phyloP scores from a whole-genome alignment of 53 echinoderm and acorn worm species.

The Apostichopus leukothele region DNA sequence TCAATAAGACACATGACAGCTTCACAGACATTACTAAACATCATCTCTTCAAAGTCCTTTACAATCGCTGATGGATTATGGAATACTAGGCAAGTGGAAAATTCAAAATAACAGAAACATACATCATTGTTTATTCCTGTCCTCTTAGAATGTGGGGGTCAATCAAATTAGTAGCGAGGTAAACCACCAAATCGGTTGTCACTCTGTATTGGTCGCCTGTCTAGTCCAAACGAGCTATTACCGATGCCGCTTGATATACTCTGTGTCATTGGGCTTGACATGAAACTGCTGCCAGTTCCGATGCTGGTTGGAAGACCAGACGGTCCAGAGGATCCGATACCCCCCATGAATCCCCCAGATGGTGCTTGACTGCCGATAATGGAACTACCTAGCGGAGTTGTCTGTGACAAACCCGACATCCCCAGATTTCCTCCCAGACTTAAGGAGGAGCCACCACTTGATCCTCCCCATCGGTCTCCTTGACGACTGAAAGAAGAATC shows the following conservation, averaged over 20 bases:
- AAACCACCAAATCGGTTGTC: slow-evolving; percentile 54
- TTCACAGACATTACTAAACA: too few relatives aligned
- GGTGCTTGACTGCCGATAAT: slow-evolving; percentile 50
- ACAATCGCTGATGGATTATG: not conserved
- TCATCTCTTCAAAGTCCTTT: too few relatives aligned
- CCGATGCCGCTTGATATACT: slow-evolving; percentile 54
- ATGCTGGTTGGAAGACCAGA: slow-evolving; percentile 51
- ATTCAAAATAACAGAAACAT: too few relatives aligned
- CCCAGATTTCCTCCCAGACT: not conserved
- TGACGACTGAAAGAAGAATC: slow-evolving; percentile 36
- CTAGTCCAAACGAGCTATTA: slow-evolving; percentile 50
- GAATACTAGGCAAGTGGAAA: not conserved
- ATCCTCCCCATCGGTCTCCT: slow-evolving; percentile 56
- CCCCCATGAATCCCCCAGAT: slow-evolving; percentile 62
- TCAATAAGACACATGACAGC: too few relatives aligned
- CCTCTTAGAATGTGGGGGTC: too few relatives aligned
- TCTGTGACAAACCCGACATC: slow-evolving; percentile 58
- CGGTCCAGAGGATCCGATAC: slow-evolving; percentile 40
- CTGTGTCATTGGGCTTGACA: slow-evolving; percentile 59
- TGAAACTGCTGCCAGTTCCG: slow-evolving; percentile 59
- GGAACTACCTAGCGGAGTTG: slow-evolving; percentile 55
- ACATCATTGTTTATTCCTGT: not conserved
- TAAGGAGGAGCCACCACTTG: slow-evolving; percentile 55
- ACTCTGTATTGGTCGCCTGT: slow-evolving; percentile 49
- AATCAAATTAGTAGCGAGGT: slow-evolving; percentile 24